A percentile compares a stretch with the other conserved stretches of the same genome.
Evolutionary conservation across 1,140 invertebrate species (phyloP).

Genomic region (Hycleus phaleratus): DNA sequence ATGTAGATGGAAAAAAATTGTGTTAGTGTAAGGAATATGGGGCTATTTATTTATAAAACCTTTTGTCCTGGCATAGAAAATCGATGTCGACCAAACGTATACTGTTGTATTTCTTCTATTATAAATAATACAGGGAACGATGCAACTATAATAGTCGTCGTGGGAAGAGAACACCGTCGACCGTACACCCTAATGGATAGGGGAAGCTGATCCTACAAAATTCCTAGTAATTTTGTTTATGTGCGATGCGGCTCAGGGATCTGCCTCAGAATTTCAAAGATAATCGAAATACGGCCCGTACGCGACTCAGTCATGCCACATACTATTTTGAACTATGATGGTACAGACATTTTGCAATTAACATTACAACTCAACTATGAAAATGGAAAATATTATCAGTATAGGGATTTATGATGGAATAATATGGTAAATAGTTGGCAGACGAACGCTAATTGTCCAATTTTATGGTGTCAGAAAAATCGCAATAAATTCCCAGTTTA

Average conservation of each 20-base stretch:
- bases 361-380: no score
- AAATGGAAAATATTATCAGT: no score
- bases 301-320: conserved; percentile 15
- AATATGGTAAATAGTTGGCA: no score
- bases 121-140: conserved; percentile 36
- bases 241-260: conserved; percentile 29
- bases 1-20: background rate
- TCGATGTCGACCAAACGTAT: conserved; percentile 19
- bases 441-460: no score
- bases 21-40: no score
- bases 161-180: conserved; percentile 26
- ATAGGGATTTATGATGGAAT: no score
- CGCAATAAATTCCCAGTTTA: conserved; percentile 38
- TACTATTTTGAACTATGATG: background rate
- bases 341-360: no score
- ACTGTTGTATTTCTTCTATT: conserved; percentile 28
- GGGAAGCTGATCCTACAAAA: conserved; percentile 39
- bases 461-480: no score
- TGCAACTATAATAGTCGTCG: conserved; percentile 36
- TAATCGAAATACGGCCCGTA: conserved; percentile 31
- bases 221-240: conserved; percentile 40
- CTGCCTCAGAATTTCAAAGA: conserved; percentile 18
- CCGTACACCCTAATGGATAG: conserved; percentile 33
- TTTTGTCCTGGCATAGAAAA: conserved; percentile 9
- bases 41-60: no score